Base-by-base conservation (phyloP, 2,797 vertebrate genomes). In the Eutrigla gurnardus region DNA sequence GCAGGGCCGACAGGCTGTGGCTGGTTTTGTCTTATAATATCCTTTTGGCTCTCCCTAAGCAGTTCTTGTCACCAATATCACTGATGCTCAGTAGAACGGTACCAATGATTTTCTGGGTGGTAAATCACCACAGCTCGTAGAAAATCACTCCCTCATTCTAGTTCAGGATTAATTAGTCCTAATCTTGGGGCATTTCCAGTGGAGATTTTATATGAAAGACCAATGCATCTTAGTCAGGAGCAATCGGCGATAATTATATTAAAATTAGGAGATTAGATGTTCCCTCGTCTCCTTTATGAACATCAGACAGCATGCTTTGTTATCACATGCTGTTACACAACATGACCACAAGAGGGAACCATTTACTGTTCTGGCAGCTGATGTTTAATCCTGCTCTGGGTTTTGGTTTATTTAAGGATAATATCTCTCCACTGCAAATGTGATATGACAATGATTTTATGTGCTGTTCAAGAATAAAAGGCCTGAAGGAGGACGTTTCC, bases 221-320 rank as follows among this genome's bases (percentile, higher is more conserved):
- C 63, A 65, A 75, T 70, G 39, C 39, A 47, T 85, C 55, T 76
- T 75, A 72, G 60, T 82, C 39, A 52, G 73, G 68, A 77, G 61
- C 47, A 80, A 80, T 86, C 70, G 64, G 25, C 72, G 71, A 59
- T 78, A 83, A 90, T 85, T 73, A 81, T 52, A 81, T 84, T 73
- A 75, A 85, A 77, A 77, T 25, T 25, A 52, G 54, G 47, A 55
- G 70, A 86, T 81, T 75, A 80, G 59, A 82, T 84, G 73, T 77
- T 47, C 61, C 35, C 70, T 61, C 63, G 61, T 77, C 62, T 72
- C 47, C 13, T 78, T 65, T 58, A 18, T 60, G n/a, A 65, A 14
- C 45, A 66, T 81, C 40, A 70, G 75, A 37, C 43, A 68, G 33
- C 33, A 61, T 40, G 55, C n/a, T 45, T 59, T 6, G 47, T 57